These are phyloP conservation scores for Rhynchomys soricoides DNA, from an alignment of 2,113 vertebrate species.

Conservation along the genomic window DNA sequence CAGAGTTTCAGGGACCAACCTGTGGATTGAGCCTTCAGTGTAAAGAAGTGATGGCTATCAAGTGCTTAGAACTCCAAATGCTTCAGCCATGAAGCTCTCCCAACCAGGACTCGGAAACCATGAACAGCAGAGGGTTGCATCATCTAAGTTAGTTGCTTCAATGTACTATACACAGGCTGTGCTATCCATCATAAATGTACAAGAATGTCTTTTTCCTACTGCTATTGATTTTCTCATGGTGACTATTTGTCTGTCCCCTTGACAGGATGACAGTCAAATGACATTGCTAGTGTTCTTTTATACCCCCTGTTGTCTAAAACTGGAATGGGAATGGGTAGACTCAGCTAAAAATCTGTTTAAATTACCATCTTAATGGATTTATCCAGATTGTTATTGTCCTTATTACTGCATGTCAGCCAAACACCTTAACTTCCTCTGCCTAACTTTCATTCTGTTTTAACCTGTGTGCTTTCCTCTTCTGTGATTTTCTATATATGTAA, in stretches of 20 bases:
- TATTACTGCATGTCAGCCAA: not conserved
- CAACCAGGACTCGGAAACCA: slow-evolving; percentile 36
- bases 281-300: slow-evolving; percentile 44
- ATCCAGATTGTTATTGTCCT: not conserved
- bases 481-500: slow-evolving; percentile 20
- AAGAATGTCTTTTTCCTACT: slow-evolving; percentile 64
- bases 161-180: slow-evolving; percentile 45
- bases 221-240: slow-evolving; percentile 70
- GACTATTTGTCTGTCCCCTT: slow-evolving; percentile 67
- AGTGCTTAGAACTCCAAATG: not conserved
- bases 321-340: not conserved
- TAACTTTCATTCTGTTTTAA: not conserved
- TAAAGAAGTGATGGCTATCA: not conserved
- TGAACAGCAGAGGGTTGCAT: not conserved
- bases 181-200: slow-evolving; percentile 69
- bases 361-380: not conserved
- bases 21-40: slow-evolving; percentile 4
- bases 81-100: not conserved
- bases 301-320: not conserved
- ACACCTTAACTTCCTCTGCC: not conserved
- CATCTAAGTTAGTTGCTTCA: slow-evolving; percentile 58
- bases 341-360: slow-evolving; percentile 52
- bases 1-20: not conserved
- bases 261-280: slow-evolving; percentile 58
- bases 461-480: not conserved